A percentile compares a stretch with the other conserved stretches of the same genome.
phyloP scores from a whole-genome alignment of 2,888 invertebrate genomes.

The Hedychridium roseum region DNA sequence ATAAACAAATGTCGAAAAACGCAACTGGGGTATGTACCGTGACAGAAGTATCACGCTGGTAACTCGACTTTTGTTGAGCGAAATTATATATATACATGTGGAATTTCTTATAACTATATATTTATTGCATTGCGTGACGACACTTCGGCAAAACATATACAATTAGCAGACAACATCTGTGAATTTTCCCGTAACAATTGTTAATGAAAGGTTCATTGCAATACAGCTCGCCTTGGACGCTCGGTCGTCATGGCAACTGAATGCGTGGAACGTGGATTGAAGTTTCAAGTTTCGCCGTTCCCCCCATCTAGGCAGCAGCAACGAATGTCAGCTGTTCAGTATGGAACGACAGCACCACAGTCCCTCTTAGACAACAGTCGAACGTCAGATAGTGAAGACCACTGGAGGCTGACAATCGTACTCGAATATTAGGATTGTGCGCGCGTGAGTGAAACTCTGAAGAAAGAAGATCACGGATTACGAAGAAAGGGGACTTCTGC shows the following conservation, averaged over 20 bases:
- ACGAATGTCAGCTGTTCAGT: constrained; percentile 49
- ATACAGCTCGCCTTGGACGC: too few species aligned
- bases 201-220: too few species aligned
- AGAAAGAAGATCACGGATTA: constrained; percentile 15
- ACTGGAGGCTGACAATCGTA: constrained; percentile 8
- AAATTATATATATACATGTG: too few species aligned
- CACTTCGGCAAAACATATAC: too few species aligned
- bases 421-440: constrained; percentile 7
- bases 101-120: too few species aligned
- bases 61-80: too few species aligned
- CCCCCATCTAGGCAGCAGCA: constrained; percentile 24
- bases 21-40: too few species aligned
- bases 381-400: constrained; percentile 16
- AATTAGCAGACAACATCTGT: too few species aligned
- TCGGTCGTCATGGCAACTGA: constrained; percentile 33
- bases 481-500: constrained; percentile 20
- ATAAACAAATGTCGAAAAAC: too few species aligned
- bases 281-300: constrained; percentile 39
- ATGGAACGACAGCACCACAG: constrained; percentile 36
- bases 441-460: constrained; percentile 24
- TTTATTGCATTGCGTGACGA: too few species aligned
- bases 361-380: constrained; percentile 38
- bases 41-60: too few species aligned
- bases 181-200: too few species aligned
- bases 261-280: constrained; percentile 31